Evolutionary conservation across 2,113 vertebrate genomes (phyloP), one percentile per base, ranked within the genome.

Genomic region (Sphaerodactylus townsendi): DNA sequence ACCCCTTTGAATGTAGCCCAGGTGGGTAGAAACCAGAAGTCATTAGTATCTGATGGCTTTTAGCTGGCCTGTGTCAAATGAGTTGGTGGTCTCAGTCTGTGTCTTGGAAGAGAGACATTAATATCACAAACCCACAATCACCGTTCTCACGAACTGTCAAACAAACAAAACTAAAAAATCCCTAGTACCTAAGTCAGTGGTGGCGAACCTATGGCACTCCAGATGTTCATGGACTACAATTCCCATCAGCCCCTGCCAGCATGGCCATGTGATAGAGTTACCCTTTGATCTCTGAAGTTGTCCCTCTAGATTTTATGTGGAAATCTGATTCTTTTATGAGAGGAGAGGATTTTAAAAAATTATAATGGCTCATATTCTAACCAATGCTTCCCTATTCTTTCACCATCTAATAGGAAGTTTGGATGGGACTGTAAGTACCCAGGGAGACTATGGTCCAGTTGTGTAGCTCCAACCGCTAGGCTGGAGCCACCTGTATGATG

Each of bases 21-120:
- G 91, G 89, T 91, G 91, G 88, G 91, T 90, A 89, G 88, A 92
- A 92, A 90, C 90, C 89, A 35, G 91, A 95, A 83, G 70, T 85
- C 75, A 92, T 95, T 95, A 94, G 89, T 68, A 90, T 89, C 81
- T 84, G 70, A 87, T 83, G 77, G 83, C 83, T 93, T 82, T 68
- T 80, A 70, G 66, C 71, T 91, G 77, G 91, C 88, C 90, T 89
- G 25, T 89, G 56, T 91, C 86, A 93, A 93, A 95, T 93, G 89
- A 92, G 33, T 85, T 93, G 92, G 89, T 88, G 81, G 89, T 86
- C 77, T 65, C 53, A 85, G 82, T 56, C 84, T 87, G 15, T 76
- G 78, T 85, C 35, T 44, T 79, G 8, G 65, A 68, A 84, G 82
- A 82, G 89, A 80, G 74, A 86, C 4, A 79, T 48, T 69, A 72